Evolutionary conservation across 2,888 invertebrate species (phyloP).

Genomic region (Argynnis bischoffii): DNA sequence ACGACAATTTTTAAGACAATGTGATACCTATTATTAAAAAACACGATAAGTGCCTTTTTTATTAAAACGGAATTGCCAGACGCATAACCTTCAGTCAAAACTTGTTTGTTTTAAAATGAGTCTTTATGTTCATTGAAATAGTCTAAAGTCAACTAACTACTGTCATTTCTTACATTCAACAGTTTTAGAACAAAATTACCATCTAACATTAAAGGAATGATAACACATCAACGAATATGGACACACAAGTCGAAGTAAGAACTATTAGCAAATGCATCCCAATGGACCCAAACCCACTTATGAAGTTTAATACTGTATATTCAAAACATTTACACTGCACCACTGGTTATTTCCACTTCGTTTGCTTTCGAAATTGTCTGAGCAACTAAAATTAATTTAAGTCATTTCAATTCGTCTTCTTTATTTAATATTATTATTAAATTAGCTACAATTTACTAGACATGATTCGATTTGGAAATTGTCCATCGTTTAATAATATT

Average conservation of each 20-base stretch:
- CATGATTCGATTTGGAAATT: constrained; percentile 11
- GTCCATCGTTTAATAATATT: background rate
- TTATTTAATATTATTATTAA: constrained; percentile 14
- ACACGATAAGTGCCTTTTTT: too few relatives aligned
- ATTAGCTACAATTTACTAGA: constrained; percentile 4
- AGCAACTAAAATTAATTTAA: constrained; percentile 10
- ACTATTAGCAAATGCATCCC: constrained; percentile 26
- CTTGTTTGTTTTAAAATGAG: constrained; percentile 9
- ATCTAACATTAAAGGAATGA: constrained; percentile 21
- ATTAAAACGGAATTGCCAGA: too few relatives aligned
- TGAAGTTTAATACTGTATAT: constrained; percentile 9
- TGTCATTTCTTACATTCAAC: constrained; percentile 8
- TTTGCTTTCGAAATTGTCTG: constrained; percentile 1
- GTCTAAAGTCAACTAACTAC: background rate
- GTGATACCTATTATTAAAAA: too few relatives aligned
- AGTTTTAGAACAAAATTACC: constrained; percentile 13
- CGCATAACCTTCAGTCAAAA: background rate
- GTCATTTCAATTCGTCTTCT: constrained; percentile 15
- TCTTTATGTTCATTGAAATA: constrained; percentile 3
- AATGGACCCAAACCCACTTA: constrained; percentile 12
- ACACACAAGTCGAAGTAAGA: constrained; percentile 2
- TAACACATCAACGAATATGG: too few relatives aligned
- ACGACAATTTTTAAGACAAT: too few relatives aligned
- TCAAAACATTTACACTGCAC: constrained; percentile 16
- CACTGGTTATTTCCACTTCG: constrained; percentile 21